Conservation (phyloP, 2,797 vertebrate genomes). For the Premnoplex brunnescens region DNA sequence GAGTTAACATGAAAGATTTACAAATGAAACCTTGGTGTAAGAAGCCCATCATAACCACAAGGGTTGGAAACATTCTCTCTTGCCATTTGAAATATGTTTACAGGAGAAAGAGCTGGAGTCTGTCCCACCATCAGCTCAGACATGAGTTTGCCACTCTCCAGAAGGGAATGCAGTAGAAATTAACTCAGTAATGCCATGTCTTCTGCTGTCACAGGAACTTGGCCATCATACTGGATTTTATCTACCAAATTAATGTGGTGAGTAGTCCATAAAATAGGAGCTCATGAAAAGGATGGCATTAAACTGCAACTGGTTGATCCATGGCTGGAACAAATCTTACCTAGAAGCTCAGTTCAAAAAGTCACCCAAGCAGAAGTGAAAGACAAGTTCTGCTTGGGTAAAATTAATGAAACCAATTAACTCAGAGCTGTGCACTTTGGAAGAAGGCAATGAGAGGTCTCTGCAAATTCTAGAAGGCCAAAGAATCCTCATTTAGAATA, state of each 20-base stretch:
- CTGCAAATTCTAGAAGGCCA: background rate
- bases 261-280: background rate
- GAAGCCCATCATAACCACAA: background rate
- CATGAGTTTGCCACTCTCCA: background rate
- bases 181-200: background rate
- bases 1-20: background rate
- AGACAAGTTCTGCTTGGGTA: background rate
- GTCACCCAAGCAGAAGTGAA: background rate
- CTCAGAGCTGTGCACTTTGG: background rate
- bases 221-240: background rate
- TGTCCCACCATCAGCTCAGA: background rate
- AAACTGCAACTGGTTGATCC: background rate
- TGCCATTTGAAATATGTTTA: background rate
- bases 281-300: background rate
- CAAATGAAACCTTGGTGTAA: background rate
- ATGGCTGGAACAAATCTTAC: background rate
- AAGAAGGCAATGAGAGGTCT: background rate
- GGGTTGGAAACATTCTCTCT: background rate
- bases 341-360: background rate
- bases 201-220: background rate
- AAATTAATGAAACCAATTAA: background rate
- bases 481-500: background rate
- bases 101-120: background rate
- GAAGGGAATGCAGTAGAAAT: background rate
- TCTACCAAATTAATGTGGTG: background rate